Evolutionary conservation across 1,140 invertebrate species (phyloP).

Genomic region (Pseudoatta argentina): DNA sequence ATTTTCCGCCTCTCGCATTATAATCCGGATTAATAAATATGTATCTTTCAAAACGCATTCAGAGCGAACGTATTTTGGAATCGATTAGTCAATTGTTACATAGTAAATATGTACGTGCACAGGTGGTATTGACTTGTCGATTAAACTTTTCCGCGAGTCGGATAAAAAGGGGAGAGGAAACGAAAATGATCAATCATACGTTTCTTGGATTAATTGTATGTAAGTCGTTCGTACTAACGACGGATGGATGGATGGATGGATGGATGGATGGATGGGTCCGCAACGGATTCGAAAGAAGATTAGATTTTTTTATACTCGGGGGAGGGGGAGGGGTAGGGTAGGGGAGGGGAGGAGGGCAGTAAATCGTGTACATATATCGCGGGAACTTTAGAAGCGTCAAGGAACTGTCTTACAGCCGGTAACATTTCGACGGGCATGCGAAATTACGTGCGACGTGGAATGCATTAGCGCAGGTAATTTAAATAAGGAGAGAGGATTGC

Average conservation of each 20-base stretch:
- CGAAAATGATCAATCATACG: not conserved
- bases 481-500: slow-evolving; percentile 64
- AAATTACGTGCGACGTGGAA: slow-evolving; percentile 76
- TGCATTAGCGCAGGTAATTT: slow-evolving; percentile 65
- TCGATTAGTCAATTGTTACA: slow-evolving; percentile 21
- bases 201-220: not conserved
- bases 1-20: slow-evolving; percentile 65
- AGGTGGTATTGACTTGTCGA: not conserved
- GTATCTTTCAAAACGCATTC: not conserved
- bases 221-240: not conserved
- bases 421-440: slow-evolving; percentile 74
- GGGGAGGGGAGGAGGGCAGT: not conserved
- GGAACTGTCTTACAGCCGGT: slow-evolving; percentile 9
- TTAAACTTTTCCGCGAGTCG: not conserved
- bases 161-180: not conserved
- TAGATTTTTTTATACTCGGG: slow-evolving; percentile 8
- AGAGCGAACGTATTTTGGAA: slow-evolving; percentile 12
- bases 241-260: not conserved
- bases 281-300: not conserved
- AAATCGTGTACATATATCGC: not conserved
- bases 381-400: not conserved
- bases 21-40: slow-evolving; percentile 14
- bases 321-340: not conserved
- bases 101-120: not conserved
- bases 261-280: not conserved